Conservation (phyloP, 2,888 invertebrate genomes). For the Ceriagrion tenellum region DNA sequence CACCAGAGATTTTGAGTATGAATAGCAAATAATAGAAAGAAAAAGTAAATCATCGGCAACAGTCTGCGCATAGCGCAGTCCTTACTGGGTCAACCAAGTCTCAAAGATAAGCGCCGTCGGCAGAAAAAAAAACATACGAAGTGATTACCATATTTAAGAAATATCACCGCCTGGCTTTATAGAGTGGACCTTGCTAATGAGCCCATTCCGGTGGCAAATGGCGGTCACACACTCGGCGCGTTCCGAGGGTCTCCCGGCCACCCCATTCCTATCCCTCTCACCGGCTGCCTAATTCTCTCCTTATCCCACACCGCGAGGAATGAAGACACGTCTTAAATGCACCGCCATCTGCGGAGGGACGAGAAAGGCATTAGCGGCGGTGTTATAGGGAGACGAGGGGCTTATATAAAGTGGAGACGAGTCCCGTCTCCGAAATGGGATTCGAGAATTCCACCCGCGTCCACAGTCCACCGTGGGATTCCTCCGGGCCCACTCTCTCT, state of each 20-base stretch:
- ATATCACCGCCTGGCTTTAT: background rate
- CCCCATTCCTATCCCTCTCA: background rate
- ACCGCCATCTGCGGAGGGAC: background rate
- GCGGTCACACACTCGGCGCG: background rate
- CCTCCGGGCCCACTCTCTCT: background rate
- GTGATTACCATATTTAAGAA: background rate
- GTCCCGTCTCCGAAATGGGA: background rate
- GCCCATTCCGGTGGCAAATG: background rate
- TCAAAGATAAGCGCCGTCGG: background rate
- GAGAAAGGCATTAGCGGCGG: background rate
- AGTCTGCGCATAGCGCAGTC: background rate
- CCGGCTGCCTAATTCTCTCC: background rate
- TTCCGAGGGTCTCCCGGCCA: background rate
- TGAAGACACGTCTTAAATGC: background rate
- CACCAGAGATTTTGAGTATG: background rate
- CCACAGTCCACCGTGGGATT: constrained; percentile 11
- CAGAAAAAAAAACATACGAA: background rate
- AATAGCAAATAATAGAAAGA: too few species aligned
- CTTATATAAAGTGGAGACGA: background rate
- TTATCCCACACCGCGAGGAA: background rate
- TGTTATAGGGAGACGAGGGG: background rate
- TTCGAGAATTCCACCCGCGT: constrained; percentile 53
- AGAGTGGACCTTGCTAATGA: constrained; percentile 31
- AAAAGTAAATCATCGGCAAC: background rate
- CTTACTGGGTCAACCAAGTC: background rate